Conservation (phyloP, 2,888 invertebrate genomes). For the Nymphalis urticae region DNA sequence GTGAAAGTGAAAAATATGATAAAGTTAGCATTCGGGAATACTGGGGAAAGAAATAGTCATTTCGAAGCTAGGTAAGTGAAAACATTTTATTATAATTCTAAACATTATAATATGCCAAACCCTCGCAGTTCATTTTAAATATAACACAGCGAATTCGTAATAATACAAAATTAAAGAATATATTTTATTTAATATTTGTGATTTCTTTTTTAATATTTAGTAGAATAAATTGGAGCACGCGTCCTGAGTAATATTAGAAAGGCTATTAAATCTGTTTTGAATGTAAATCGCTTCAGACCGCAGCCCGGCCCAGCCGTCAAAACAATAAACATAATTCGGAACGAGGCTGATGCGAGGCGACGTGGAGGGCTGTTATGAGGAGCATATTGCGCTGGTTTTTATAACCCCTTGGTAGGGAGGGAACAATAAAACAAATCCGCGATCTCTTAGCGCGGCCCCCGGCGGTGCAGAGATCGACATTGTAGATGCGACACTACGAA, state of each 20-base stretch:
- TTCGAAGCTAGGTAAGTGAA: too few relatives aligned
- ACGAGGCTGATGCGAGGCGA: conserved; percentile 44
- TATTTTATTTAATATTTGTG: too few relatives aligned
- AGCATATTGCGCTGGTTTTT: conserved; percentile 67
- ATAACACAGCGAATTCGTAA: too few relatives aligned
- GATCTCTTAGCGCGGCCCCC: conserved; percentile 48
- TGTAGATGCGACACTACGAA: conserved; percentile 6
- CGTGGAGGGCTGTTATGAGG: conserved; percentile 50
- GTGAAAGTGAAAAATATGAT: too few relatives aligned
- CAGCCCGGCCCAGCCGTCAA: conserved; percentile 41
- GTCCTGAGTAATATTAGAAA: neutral
- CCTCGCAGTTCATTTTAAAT: too few relatives aligned
- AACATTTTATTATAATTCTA: too few relatives aligned
- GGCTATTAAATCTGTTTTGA: conserved; percentile 5
- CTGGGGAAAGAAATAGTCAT: too few relatives aligned
- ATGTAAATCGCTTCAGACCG: conserved; percentile 8
- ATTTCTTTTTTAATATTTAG: too few relatives aligned
- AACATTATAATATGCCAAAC: too few relatives aligned
- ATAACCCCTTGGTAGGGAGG: conserved; percentile 41
- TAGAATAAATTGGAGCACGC: too few relatives aligned
- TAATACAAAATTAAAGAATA: too few relatives aligned
- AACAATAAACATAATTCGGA: conserved; percentile 58
- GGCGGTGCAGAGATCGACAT: conserved; percentile 41
- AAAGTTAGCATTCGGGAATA: too few relatives aligned
- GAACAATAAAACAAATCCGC: conserved; percentile 58